Evolutionary conservation across 2,113 vertebrate genomes (phyloP).

Genomic region (Octodon degus): DNA sequence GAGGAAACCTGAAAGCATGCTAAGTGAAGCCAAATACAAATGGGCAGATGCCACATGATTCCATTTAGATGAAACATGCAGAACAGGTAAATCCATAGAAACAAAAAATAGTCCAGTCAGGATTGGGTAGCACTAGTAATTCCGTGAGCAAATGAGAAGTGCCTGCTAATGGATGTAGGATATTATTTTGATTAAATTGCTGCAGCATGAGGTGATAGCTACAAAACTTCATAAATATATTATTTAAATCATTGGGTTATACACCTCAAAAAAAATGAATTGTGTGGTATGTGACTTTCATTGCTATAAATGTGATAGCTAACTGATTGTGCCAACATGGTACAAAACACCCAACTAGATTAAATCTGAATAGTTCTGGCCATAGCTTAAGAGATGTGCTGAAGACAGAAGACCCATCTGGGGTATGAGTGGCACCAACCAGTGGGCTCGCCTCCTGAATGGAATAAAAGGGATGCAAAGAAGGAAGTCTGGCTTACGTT

Average conservation of each 20-base stretch:
- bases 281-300: background rate
- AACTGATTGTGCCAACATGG: background rate
- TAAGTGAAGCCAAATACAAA: background rate
- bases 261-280: background rate
- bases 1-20: background rate
- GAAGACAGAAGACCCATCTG: background rate
- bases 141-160: background rate
- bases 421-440: background rate
- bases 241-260: background rate
- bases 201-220: background rate
- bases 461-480: background rate
- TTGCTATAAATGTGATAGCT: background rate
- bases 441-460: background rate
- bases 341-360: background rate
- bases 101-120: background rate
- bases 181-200: background rate
- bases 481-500: background rate
- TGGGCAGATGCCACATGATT: background rate
- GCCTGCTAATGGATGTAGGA: background rate
- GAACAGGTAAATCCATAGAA: conserved; percentile 1
- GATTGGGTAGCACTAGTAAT: background rate
- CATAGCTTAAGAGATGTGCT: background rate
- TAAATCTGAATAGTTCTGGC: background rate
- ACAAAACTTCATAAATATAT: background rate
- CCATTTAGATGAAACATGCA: background rate